Evolutionary conservation across 2,113 vertebrate genomes (phyloP).

Genomic region (Nerophis lumbriciformis): DNA sequence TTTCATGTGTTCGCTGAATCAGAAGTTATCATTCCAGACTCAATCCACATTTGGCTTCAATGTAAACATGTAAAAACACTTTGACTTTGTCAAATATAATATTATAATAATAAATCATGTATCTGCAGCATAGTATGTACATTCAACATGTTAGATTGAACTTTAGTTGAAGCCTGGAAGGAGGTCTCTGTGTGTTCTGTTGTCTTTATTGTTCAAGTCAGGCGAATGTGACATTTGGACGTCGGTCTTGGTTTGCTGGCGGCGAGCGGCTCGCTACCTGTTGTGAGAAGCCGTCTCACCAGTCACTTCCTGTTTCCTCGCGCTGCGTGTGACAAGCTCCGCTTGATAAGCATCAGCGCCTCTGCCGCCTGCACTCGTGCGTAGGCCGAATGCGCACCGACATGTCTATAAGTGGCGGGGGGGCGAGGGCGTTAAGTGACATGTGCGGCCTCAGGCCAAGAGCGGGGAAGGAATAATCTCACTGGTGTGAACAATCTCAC

Average conservation of each 20-base stretch:
- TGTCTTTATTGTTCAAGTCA: too few species aligned
- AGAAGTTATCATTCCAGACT: not conserved
- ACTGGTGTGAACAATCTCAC: slow-evolving; percentile 12
- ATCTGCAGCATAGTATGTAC: too few species aligned
- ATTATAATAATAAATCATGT: too few species aligned
- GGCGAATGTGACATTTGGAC: too few species aligned
- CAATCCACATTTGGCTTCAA: not conserved
- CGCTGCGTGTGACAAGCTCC: not conserved
- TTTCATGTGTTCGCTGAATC: not conserved
- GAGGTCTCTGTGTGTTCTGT: too few species aligned
- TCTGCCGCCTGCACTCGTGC: not conserved
- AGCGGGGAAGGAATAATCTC: slow-evolving; percentile 42
- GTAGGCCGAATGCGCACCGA: not conserved
- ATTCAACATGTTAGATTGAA: too few species aligned
- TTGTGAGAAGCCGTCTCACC: too few species aligned
- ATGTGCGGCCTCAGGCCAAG: slow-evolving; percentile 23
- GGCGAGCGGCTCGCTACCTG: too few species aligned
- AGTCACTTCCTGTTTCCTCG: too few species aligned
- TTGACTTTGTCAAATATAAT: not conserved
- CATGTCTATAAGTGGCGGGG: slow-evolving; percentile 20
- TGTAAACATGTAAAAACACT: not conserved
- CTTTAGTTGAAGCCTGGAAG: too few species aligned
- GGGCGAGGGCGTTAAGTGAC: slow-evolving; percentile 13
- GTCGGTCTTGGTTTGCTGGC: too few species aligned
- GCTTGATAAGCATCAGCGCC: not conserved